Conservation (phyloP, 2,113 vertebrate species). For the Hemiscyllium ocellatum region DNA sequence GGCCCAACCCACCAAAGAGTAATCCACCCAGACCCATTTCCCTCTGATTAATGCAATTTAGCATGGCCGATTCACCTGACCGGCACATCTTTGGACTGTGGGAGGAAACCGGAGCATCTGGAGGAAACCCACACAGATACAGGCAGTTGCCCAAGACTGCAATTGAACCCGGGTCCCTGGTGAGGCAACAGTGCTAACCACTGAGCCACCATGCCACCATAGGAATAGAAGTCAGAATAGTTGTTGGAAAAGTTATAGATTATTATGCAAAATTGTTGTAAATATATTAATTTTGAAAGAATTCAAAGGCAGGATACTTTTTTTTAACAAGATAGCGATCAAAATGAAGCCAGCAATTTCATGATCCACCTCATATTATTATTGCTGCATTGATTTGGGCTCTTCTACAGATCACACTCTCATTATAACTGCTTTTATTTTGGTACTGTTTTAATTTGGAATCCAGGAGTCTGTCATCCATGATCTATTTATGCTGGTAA, state of each 20-base stretch:
- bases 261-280: background rate
- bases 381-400: background rate
- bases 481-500: conserved; percentile 25
- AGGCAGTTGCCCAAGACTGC: too few relatives aligned
- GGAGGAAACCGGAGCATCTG: too few relatives aligned
- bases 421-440: conserved; percentile 29
- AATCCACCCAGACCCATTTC: too few relatives aligned
- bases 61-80: too few relatives aligned
- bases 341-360: background rate
- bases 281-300: conserved; percentile 9
- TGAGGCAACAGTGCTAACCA: too few relatives aligned
- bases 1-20: too few relatives aligned
- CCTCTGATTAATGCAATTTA: too few relatives aligned
- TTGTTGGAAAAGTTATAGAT: background rate
- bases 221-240: background rate
- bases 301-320: background rate
- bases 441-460: conserved; percentile 21
- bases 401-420: background rate
- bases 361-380: background rate
- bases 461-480: conserved; percentile 24
- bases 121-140: too few relatives aligned
- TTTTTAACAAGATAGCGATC: background rate
- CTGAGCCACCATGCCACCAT: too few relatives aligned
- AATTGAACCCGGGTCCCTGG: too few relatives aligned
- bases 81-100: too few relatives aligned